A percentile compares a stretch with the other conserved stretches of the same genome.
Evolutionary conservation across 2,888 invertebrate genomes (phyloP).

Genomic region (Drosophila anceps): DNA sequence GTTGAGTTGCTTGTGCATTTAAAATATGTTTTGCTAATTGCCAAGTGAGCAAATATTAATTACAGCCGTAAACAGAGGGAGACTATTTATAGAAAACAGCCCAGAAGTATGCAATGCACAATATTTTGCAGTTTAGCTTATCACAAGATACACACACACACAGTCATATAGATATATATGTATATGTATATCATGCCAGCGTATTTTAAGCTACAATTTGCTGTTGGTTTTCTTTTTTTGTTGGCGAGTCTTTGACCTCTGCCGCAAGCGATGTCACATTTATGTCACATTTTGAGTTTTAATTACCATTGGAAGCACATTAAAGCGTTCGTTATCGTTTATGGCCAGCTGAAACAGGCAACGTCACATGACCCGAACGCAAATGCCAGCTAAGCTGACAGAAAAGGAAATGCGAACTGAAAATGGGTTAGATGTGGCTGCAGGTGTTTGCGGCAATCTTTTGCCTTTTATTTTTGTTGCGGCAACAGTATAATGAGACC

Average conservation of each 20-base stretch:
- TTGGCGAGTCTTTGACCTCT: conserved; percentile 51
- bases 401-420: conserved; percentile 54
- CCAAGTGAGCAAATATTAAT: conserved; percentile 38
- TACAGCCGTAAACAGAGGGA: conserved; percentile 19
- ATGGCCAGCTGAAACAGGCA: conserved; percentile 26
- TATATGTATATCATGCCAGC: not conserved
- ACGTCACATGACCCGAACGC: conserved; percentile 21
- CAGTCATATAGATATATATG: not conserved
- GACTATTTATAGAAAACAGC: conserved; percentile 21
- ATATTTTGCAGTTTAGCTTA: conserved; percentile 11
- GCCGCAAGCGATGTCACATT: conserved; percentile 25
- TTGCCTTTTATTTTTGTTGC: conserved; percentile 1
- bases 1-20: conserved; percentile 7
- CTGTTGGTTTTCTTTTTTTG: conserved; percentile 14
- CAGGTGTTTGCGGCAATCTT: conserved; percentile 53
- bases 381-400: conserved; percentile 7
- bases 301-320: conserved; percentile 65
- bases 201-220: conserved; percentile 25
- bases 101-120: conserved; percentile 47
- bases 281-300: conserved; percentile 46
- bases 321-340: conserved; percentile 40
- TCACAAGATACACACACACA: conserved; percentile 10
- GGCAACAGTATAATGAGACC: conserved; percentile 32
- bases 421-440: conserved; percentile 66
- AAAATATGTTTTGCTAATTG: conserved; percentile 45